Evolutionary conservation across 1,140 invertebrate genomes (phyloP).

Genomic region (Eufriesea mexicana): DNA sequence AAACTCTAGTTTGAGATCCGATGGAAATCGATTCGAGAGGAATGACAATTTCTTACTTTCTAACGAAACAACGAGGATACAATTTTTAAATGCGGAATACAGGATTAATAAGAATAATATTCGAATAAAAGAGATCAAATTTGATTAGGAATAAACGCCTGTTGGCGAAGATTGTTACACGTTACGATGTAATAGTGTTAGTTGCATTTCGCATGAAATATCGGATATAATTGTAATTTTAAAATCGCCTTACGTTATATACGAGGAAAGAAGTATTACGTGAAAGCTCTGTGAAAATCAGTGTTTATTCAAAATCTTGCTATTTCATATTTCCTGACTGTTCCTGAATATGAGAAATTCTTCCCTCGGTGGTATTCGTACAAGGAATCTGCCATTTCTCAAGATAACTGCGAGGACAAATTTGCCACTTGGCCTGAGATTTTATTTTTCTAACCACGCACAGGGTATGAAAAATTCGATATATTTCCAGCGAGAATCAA

Average conservation of each 20-base stretch:
- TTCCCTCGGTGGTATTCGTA: background rate
- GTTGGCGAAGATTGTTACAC: too few species aligned
- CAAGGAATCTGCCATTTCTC: background rate
- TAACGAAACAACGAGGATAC: background rate
- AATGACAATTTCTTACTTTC: background rate
- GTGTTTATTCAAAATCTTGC: background rate
- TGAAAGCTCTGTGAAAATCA: background rate
- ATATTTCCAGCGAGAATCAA: slow-evolving; percentile 24
- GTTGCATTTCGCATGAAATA: too few species aligned
- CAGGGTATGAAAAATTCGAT: slow-evolving; percentile 21
- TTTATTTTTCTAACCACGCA: slow-evolving; percentile 19
- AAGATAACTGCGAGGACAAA: background rate
- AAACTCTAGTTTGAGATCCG: too few species aligned
- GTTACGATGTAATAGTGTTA: too few species aligned
- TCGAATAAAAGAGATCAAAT: background rate
- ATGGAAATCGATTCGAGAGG: background rate
- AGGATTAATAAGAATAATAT: background rate
- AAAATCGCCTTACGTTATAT: background rate
- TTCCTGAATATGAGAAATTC: slow-evolving; percentile 2
- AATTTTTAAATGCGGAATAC: background rate
- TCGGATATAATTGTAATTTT: background rate
- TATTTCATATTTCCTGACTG: background rate
- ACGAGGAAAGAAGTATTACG: background rate
- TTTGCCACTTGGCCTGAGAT: background rate
- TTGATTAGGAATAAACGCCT: background rate